Base-by-base conservation (phyloP, 2,888 invertebrate genomes). In the Clanis bilineata region DNA sequence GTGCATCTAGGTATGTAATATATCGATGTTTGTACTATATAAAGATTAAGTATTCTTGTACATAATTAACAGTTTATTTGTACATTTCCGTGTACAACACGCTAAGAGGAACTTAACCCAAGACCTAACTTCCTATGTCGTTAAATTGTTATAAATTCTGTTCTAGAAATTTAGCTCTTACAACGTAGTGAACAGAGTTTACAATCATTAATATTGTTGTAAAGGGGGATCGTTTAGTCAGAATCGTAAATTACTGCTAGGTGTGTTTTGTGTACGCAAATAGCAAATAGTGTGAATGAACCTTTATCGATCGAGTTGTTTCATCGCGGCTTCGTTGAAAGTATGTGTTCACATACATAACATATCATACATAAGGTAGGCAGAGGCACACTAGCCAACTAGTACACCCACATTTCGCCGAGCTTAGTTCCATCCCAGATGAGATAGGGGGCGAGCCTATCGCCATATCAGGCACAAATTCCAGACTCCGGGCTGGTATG, bases 221-320 rank as follows among this genome's bases (percentile, higher is more conserved):
- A 9, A 51, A 51, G 47, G 28, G 15, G 18, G 15, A 28, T 51
- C 47, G 18, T 51, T 51, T 28, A 28, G 18, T n/a, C 15, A 5
- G 32, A 36, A 57, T 57, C 12, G 44, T 57, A 44, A 57, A 57
- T 44, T 22, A 44, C 22, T 28, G 45, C 28, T 23, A 21, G 32
- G 47, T 51, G 22, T 22, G 47, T 43, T 44, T 57, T 28, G 45
- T 28, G 32, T 32, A 28, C 45, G 57, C 57, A 45, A 57, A 57
- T 44, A 57, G 57, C 18, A 51, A 51, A 21, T 22, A 57, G 44
- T 45, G 57, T 57, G 57, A 57, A 57, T 57, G 45, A 57, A 57
- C 57, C 36, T 21, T 57, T 43, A 57, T 57, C 28, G 47, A 51
- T 51, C 47, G 47, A 18, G n/a, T 51, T 51, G 47, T 51, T 51